phyloP scores from a whole-genome alignment of 2,888 invertebrate species.

The Diachrysia chrysitis region DNA sequence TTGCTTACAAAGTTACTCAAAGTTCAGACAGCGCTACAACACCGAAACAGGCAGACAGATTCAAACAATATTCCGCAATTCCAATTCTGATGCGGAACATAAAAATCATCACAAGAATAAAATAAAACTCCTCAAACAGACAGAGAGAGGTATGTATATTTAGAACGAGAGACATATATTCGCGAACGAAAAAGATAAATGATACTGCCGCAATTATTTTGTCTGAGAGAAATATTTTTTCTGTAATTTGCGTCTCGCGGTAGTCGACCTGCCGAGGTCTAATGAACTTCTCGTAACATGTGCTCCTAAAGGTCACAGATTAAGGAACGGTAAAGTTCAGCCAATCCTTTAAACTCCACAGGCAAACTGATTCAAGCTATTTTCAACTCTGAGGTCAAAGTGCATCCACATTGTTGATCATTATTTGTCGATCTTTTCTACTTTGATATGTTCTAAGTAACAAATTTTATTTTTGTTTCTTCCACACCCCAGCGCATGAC shows the following conservation, averaged over 20 bases:
- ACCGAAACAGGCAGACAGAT: slow-evolving; percentile 3
- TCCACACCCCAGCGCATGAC: no score
- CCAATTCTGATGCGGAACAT: slow-evolving; percentile 28
- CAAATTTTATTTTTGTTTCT: no score
- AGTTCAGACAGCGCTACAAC: background rate
- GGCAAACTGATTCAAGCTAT: no score
- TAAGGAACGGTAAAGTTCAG: background rate
- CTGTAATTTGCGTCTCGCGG: slow-evolving; percentile 41
- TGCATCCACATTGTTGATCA: no score
- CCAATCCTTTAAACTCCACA: background rate
- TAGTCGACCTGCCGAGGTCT: slow-evolving; percentile 53
- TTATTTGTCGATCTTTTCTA: no score
- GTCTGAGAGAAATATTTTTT: slow-evolving; percentile 43
- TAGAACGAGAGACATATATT: slow-evolving; percentile 30
- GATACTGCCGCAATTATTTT: slow-evolving; percentile 54
- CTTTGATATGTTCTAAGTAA: no score
- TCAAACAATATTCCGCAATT: slow-evolving; percentile 1
- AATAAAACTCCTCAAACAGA: slow-evolving; percentile 49
- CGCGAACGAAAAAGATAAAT: slow-evolving; percentile 55
- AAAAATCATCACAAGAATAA: slow-evolving; percentile 37
- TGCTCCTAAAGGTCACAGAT: background rate
- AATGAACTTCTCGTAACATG: slow-evolving; percentile 47
- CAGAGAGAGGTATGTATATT: slow-evolving; percentile 37
- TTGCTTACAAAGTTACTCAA: no score
- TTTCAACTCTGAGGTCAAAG: no score